phyloP scores from a whole-genome alignment of 2,113 vertebrate genomes.

The Pipa parva region DNA sequence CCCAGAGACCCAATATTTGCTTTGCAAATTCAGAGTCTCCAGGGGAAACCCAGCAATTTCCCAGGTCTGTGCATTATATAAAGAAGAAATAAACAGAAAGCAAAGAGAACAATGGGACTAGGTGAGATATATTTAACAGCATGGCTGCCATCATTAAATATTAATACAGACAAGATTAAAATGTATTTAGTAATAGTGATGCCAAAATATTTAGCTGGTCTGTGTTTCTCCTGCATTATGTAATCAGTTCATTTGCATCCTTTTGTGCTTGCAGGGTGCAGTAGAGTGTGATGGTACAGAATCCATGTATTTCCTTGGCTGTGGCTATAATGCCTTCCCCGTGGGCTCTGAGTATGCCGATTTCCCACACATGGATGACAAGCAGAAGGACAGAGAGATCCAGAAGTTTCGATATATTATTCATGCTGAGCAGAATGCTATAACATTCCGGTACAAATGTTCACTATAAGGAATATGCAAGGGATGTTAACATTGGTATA shows the following conservation, averaged over 20 bases:
- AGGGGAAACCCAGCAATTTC: too few relatives aligned
- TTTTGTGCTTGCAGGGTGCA: constrained; percentile 54
- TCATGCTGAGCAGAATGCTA: constrained; percentile 91
- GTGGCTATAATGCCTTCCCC: constrained; percentile 93
- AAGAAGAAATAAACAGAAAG: too few relatives aligned
- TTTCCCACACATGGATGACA: constrained; percentile 90
- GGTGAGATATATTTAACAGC: too few relatives aligned
- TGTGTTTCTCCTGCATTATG: neutral
- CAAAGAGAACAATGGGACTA: too few relatives aligned
- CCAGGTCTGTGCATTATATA: too few relatives aligned
- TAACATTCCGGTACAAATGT: constrained; percentile 88
- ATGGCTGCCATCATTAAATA: too few relatives aligned
- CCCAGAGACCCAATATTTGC: too few relatives aligned
- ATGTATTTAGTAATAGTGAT: neutral
- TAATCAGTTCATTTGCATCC: too few relatives aligned
- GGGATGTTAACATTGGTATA: too few relatives aligned
- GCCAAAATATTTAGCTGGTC: neutral
- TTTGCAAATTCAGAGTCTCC: too few relatives aligned
- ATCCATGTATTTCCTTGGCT: constrained; percentile 79
- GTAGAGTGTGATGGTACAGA: constrained; percentile 74
- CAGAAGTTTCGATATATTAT: constrained; percentile 91
- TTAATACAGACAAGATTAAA: too few relatives aligned
- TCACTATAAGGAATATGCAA: too few relatives aligned
- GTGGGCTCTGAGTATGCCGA: constrained; percentile 86
- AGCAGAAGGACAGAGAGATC: constrained; percentile 82